These are phyloP conservation scores for Hydrotaea diabolus DNA, from an alignment of 2,888 invertebrate genomes.

Conservation along the genomic window DNA sequence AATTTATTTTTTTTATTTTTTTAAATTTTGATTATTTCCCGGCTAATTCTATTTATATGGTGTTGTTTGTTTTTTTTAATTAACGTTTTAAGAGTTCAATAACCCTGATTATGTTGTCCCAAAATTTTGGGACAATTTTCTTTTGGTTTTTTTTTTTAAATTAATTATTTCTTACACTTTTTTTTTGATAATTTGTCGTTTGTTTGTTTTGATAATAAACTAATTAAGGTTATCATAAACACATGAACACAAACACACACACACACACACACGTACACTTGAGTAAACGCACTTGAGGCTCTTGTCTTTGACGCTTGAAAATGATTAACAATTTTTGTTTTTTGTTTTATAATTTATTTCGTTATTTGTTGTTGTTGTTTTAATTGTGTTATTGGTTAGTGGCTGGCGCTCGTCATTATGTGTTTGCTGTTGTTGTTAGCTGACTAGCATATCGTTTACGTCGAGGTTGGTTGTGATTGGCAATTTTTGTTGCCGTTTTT, in stretches of 20 bases:
- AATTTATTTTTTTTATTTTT: too few species aligned
- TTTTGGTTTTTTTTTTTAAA: background rate
- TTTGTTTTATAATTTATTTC: constrained; percentile 2
- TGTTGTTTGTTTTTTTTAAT: too few species aligned
- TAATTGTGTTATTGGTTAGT: background rate
- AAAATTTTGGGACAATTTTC: too few species aligned
- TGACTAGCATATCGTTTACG: too few species aligned
- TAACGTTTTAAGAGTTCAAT: too few species aligned
- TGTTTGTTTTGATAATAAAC: constrained; percentile 26
- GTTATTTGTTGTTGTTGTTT: background rate
- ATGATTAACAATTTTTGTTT: constrained; percentile 21
- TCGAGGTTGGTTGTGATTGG: background rate
- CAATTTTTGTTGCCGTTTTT: background rate
- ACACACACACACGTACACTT: background rate
- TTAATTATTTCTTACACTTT: constrained; percentile 6
- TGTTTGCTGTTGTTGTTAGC: too few species aligned
- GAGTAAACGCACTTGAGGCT: background rate
- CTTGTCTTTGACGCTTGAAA: background rate
- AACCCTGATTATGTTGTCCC: too few species aligned
- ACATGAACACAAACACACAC: background rate
- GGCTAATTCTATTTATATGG: too few species aligned
- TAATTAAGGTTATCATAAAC: constrained; percentile 33
- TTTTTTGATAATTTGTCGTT: constrained; percentile 6
- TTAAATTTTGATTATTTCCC: too few species aligned
- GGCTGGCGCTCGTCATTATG: background rate